A percentile compares a stretch with the other conserved stretches of the same genome.
These are phyloP conservation scores for Lepisosteus osseus DNA, from an alignment of 2,113 vertebrate genomes.

Conservation along the genomic window DNA sequence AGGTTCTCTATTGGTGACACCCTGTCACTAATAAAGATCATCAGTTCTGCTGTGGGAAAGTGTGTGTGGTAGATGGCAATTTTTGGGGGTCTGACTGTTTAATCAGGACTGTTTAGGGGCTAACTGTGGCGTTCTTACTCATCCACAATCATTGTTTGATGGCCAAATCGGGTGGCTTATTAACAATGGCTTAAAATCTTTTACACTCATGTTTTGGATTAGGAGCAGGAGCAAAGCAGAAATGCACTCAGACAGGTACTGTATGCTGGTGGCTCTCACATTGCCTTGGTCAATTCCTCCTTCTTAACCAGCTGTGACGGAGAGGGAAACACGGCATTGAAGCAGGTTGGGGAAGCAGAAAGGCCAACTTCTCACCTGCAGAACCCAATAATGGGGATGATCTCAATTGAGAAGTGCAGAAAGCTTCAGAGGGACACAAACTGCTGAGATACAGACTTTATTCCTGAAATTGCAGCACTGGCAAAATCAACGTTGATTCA, in stretches of 20 bases:
- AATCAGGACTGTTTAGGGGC: constrained; percentile 17
- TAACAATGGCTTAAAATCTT: too few species aligned
- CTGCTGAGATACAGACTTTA: too few species aligned
- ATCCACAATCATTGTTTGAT: too few species aligned
- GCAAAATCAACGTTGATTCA: too few species aligned
- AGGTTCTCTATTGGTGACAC: too few species aligned
- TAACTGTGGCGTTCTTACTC: too few species aligned
- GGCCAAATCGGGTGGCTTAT: too few species aligned
- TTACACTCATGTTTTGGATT: constrained; percentile 38
- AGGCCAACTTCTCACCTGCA: background rate
- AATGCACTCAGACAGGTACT: constrained; percentile 36
- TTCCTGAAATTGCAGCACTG: too few species aligned
- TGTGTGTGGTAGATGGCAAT: background rate
- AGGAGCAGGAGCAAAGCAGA: constrained; percentile 36
- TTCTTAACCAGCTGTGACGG: background rate
- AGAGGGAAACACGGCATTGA: background rate
- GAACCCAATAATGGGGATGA: background rate
- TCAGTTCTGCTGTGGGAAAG: background rate
- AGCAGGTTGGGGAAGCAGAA: background rate
- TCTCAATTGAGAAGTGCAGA: too few species aligned
- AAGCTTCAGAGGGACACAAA: too few species aligned
- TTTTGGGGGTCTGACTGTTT: constrained; percentile 5
- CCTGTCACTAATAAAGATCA: too few species aligned
- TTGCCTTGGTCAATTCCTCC: constrained; percentile 5
- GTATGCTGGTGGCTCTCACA: constrained; percentile 8